Evolutionary conservation across 1,140 invertebrate species (phyloP).

Genomic region (Epicauta chinensis): DNA sequence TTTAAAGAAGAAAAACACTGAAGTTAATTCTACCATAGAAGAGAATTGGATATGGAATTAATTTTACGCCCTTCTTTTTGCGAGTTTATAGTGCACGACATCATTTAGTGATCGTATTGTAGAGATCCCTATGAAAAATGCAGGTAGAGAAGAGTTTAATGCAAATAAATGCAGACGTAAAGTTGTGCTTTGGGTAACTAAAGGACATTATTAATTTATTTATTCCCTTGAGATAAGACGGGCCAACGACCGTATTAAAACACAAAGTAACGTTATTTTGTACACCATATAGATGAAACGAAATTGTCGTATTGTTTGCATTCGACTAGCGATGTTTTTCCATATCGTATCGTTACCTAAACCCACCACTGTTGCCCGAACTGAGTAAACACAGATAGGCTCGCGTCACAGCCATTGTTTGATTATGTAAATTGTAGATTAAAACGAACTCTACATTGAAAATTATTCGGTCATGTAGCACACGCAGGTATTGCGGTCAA

Average conservation of each 20-base stretch:
- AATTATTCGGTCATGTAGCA: constrained; percentile 27
- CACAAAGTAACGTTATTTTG: too few species aligned
- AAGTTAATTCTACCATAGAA: too few species aligned
- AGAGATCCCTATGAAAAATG: constrained; percentile 17
- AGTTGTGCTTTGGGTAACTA: constrained; percentile 14
- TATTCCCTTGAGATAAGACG: constrained; percentile 6
- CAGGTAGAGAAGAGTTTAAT: constrained; percentile 22
- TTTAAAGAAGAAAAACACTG: too few species aligned
- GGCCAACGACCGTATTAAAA: constrained; percentile 13
- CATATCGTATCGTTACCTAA: constrained; percentile 20
- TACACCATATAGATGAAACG: too few species aligned
- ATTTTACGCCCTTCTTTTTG: too few species aligned
- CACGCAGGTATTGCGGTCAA: too few species aligned
- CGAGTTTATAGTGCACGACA: too few species aligned
- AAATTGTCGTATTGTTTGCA: not conserved
- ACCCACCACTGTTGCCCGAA: constrained; percentile 20
- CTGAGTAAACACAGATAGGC: constrained; percentile 40
- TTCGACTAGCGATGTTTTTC: constrained; percentile 18
- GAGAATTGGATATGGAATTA: too few species aligned
- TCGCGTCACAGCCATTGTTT: constrained; percentile 36
- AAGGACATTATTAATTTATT: constrained; percentile 24
- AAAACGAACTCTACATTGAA: constrained; percentile 41
- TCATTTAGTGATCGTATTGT: too few species aligned
- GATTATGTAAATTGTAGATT: constrained; percentile 43
- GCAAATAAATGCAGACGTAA: constrained; percentile 24